These are phyloP conservation scores for Muricea muricata DNA, from an alignment of 92 coral and sea anemone species.

Conservation along the genomic window DNA sequence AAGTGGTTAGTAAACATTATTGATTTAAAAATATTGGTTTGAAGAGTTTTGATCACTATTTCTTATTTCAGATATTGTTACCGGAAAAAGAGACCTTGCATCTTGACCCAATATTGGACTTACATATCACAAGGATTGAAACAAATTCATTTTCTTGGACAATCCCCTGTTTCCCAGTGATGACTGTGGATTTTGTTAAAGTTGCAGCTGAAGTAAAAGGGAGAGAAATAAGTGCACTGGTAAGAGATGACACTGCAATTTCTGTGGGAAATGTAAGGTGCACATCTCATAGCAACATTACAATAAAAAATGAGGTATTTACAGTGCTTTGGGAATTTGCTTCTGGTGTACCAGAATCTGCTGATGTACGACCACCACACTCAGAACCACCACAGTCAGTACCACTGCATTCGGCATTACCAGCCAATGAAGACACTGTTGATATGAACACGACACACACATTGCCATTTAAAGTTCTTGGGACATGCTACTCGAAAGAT, in stretches of 20 bases:
- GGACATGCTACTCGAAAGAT: slow-evolving; percentile 45
- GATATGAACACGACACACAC: not conserved
- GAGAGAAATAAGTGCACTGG: slow-evolving; percentile 8
- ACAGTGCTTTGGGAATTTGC: slow-evolving; percentile 42
- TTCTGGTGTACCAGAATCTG: too few relatives aligned
- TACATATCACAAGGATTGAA: too few relatives aligned
- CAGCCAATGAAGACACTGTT: not conserved
- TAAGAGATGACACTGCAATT: slow-evolving; percentile 7
- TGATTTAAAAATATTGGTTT: too few relatives aligned
- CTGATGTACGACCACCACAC: too few relatives aligned
- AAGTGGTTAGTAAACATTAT: too few relatives aligned
- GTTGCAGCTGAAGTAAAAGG: slow-evolving; percentile 29
- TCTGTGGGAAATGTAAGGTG: not conserved
- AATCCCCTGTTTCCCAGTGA: slow-evolving; percentile 69
- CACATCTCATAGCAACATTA: slow-evolving; percentile 33
- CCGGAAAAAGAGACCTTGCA: too few relatives aligned
- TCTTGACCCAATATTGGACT: too few relatives aligned
- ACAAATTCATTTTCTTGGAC: slow-evolving; percentile 25
- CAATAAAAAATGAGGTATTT: not conserved
- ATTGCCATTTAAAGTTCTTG: slow-evolving; percentile 58
- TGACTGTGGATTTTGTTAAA: slow-evolving; percentile 51
- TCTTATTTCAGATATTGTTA: too few relatives aligned
- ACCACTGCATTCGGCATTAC: not conserved
- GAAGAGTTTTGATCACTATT: too few relatives aligned
- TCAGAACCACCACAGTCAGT: not conserved